phyloP scores from a whole-genome alignment of 2,113 vertebrate genomes.

The Corapipo altera region DNA sequence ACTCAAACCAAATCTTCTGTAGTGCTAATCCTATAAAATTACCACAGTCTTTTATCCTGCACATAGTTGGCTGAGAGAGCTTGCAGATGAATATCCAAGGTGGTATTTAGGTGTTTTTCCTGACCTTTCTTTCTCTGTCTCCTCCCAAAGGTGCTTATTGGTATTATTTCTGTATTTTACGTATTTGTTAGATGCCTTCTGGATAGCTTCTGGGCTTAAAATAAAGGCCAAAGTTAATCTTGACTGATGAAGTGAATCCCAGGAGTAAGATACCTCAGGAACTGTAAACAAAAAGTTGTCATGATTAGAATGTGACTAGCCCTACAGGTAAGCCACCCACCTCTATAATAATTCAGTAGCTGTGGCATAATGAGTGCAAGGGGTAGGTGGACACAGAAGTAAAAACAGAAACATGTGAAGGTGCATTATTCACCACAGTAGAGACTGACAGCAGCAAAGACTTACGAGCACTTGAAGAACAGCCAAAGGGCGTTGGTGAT shows the following conservation, averaged over 20 bases:
- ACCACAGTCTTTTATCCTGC: neutral
- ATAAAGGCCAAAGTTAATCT: neutral
- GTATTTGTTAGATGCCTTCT: neutral
- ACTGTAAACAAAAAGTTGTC: neutral
- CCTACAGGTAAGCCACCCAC: neutral
- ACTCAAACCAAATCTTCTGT: slow-evolving; percentile 3
- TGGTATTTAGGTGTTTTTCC: neutral
- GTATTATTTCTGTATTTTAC: neutral
- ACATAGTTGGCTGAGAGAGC: neutral
- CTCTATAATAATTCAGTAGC: neutral
- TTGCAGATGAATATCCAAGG: neutral
- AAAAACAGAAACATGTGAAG: neutral
- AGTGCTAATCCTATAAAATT: slow-evolving; percentile 26
- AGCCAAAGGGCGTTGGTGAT: neutral
- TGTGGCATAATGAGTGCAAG: neutral
- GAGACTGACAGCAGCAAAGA: neutral
- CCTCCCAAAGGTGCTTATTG: neutral
- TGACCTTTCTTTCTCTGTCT: neutral
- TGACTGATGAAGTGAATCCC: neutral
- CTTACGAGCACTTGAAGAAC: neutral
- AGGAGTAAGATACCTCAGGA: neutral
- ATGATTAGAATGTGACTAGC: neutral
- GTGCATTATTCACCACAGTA: neutral
- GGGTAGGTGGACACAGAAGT: neutral
- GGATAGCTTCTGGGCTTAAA: neutral